Evolutionary conservation across 2,888 invertebrate species (phyloP), one percentile per base, ranked within the genome.

Genomic region (Nomada goodeniana): DNA sequence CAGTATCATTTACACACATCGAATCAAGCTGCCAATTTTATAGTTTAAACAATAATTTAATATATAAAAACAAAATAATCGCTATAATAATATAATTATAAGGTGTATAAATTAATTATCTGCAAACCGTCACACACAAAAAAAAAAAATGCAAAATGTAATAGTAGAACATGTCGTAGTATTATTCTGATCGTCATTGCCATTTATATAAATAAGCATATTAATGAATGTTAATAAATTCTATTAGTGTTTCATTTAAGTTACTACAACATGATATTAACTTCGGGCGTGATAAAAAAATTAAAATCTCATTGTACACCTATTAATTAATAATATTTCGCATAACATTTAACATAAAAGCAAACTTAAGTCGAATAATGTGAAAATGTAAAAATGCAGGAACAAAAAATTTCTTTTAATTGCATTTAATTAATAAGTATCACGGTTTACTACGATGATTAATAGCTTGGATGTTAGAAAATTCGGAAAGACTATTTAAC

Each of bases 11-110:
- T 60, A 57, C 20, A 68, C 53, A 83, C 71, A 84, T 84, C 29
- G 61, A 78, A 84, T 53, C 55, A 72, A 63, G 77, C 83, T 83
- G 77, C 80, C 80, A 76, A 75, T 76, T 76, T 76, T 61, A 75
- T 63, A 70, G 69, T 57, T 67, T 67, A 52, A 70, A 53, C 55
- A 61, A 60, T 20, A 36, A 69, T 60, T 73, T 50, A 44, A 67
- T 20, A 52, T 76, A 20, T 64, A 65, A 69, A 69, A 29, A 82
- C 20, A 64, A 36, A 60, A 23, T 57, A 57, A 20, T n/a, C 20
- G 20, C 50, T 60, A 72, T 55, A 55, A 20, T n/a, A 61, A 26
- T 23, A 57, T 68, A 53, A 55, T 67, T 63, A n/a, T n/a, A n/a
- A 64, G 47, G 36, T 1, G 11, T 52, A 29, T 23, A 47, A 61